Base-by-base conservation (phyloP, 1,140 invertebrate genomes). In the Delia radicum region DNA sequence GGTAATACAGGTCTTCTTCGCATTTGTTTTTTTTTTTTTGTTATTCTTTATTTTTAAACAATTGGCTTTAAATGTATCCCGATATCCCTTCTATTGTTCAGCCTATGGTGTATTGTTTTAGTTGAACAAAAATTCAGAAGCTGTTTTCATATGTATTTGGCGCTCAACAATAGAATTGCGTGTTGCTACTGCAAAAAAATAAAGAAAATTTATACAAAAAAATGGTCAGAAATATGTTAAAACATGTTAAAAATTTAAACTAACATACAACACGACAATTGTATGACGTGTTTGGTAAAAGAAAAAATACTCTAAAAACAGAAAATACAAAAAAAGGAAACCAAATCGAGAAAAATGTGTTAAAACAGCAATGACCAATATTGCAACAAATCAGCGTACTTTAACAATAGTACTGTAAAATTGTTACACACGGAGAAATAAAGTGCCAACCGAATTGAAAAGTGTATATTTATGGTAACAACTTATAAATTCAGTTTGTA, bases 91-190 rank as follows among this genome's bases (percentile, higher is more conserved):
- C n/a, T 15, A 42, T 15, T 42, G 37, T 10, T 42, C n/a, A n/a
- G 37, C 37, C 4, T 42, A 5, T 33, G n/a, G n/a, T n/a, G n/a
- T n/a, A n/a, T n/a, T n/a, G n/a, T n/a, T 3, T 15, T 42, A 42
- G 37, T 42, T 42, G 10, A 13, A 42, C 0, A 15, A 42, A 42
- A 42, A 10, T 42, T 42, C 48, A 18, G 48, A 55, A 55, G 48
- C 48, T 55, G n/a, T 24, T 55, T 21, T 55, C 24, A 18, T 55
- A 0, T 21, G 48, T 21, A 55, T 55, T 55, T 55, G 48, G 48
- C 48, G 48, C 48, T 55, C 48, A 55, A 55, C 48, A 55, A 55
- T 55, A 55, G 48, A 55, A 55, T 55, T 55, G 48, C 48, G 48
- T 55, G 48, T 21, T 55, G 48, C 48, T 24, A 21, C 18, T 24